phyloP scores from a whole-genome alignment of 2,888 invertebrate genomes.

The Eulithis testata region DNA sequence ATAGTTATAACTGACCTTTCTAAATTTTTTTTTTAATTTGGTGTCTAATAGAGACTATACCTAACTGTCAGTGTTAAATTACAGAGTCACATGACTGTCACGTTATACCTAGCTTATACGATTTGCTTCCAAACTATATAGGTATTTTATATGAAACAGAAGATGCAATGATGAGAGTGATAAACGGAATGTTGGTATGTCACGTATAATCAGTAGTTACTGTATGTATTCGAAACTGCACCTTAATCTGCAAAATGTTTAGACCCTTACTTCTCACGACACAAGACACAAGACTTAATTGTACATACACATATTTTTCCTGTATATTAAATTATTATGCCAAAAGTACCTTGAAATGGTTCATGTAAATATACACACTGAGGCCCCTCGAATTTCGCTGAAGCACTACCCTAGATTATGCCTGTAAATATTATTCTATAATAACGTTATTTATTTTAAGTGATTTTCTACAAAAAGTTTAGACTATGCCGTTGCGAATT shows the following conservation, averaged over 20 bases:
- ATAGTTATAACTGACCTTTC: neutral
- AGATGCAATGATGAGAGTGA: conserved; percentile 23
- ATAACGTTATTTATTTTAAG: neutral
- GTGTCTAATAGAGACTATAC: neutral
- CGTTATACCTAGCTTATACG: too few relatives aligned
- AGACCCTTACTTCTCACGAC: conserved; percentile 19
- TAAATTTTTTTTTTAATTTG: neutral
- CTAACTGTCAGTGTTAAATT: too few relatives aligned
- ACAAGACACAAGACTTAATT: conserved; percentile 12
- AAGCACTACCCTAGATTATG: neutral
- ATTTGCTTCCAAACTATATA: conserved; percentile 12
- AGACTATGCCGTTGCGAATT: conserved; percentile 12
- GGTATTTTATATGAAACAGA: conserved; percentile 20
- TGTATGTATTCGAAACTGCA: conserved; percentile 2
- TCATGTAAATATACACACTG: too few relatives aligned
- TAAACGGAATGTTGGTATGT: conserved; percentile 29
- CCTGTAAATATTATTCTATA: conserved; percentile 36
- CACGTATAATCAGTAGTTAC: conserved; percentile 9
- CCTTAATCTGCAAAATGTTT: conserved; percentile 6
- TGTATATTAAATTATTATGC: conserved; percentile 21
- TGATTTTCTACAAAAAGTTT: neutral
- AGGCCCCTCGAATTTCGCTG: too few relatives aligned
- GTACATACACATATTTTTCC: conserved; percentile 35
- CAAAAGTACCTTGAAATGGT: too few relatives aligned
- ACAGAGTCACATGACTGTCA: too few relatives aligned